Evolutionary conservation across 2,888 invertebrate genomes (phyloP).

Genomic region (Caenorhabditis sulstoni): DNA sequence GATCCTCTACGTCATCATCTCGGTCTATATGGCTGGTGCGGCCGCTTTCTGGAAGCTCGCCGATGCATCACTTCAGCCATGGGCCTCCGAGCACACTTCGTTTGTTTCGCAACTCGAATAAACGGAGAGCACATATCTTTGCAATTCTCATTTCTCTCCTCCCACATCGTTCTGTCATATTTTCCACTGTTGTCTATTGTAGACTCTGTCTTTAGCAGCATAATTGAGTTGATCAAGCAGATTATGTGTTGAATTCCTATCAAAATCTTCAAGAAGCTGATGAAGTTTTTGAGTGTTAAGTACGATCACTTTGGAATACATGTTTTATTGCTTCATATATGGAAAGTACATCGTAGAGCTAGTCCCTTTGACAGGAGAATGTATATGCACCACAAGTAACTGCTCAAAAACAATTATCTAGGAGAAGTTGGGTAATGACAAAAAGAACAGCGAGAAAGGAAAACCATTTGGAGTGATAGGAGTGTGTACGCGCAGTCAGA

Average conservation of each 20-base stretch:
- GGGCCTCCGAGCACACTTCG: constrained; percentile 83
- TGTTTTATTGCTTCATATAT: constrained; percentile 46
- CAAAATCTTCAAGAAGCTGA: neutral
- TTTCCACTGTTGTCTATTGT: neutral
- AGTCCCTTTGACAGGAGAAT: constrained; percentile 43
- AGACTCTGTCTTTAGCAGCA: constrained; percentile 15
- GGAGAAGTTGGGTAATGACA: constrained; percentile 27
- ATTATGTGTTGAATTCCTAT: constrained; percentile 23
- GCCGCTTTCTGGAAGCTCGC: constrained; percentile 89
- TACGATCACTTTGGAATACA: constrained; percentile 6
- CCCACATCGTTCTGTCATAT: neutral
- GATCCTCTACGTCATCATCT: constrained; percentile 90
- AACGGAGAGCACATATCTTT: constrained; percentile 31
- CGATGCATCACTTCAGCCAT: constrained; percentile 89
- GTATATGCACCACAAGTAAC: constrained; percentile 60
- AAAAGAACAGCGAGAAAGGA: constrained; percentile 14
- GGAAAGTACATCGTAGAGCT: constrained; percentile 50
- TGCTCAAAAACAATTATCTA: constrained; percentile 30
- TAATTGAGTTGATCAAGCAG: constrained; percentile 30
- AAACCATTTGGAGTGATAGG: constrained; percentile 59
- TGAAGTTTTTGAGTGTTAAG: constrained; percentile 23
- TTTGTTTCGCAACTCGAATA: constrained; percentile 69
- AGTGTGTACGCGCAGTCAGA: constrained; percentile 65
- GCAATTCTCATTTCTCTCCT: constrained; percentile 5
- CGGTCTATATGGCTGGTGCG: constrained; percentile 89